Base-by-base conservation (phyloP, 1,140 invertebrate species). In the Ruditapes philippinarum region DNA sequence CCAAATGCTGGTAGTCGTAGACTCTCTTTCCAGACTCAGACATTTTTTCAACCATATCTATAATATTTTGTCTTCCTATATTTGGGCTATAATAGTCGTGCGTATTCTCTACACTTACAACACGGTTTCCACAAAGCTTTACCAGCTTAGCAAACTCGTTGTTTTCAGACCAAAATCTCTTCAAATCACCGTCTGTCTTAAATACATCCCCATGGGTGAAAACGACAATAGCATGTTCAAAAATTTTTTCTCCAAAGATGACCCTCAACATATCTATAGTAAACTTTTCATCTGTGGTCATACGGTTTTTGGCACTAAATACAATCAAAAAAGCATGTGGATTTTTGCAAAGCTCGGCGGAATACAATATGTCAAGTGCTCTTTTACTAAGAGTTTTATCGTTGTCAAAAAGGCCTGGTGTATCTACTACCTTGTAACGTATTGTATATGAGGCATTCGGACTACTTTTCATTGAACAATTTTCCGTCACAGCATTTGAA, bases 141-240 rank as follows among this genome's bases (percentile, higher is more conserved):
- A 38, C 33, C 12, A 80, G 51, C 5, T 80, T 33, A 0, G n/a
- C 33, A 22, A 80, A n/a, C 25, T 33, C 11, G 11, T 80, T 28
- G 28, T n/a, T 57, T 31, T 51, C 31, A 11, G 19, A 33, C 54
- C 49, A 80, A 36, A 54, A 80, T 9, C n/a, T 17, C 19, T 38
- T 22, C 17, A 80, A 31, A 38, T 82, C 73, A n/a, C 17, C 33
- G 22, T 74, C 83, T 22, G 78, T 22, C 31, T 79, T 0, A n/a
- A 90, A 62, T 3, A 82, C 78, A 42, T 82, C 80, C 33, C 70
- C 79, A 7, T 73, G 40, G 7, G 89, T 90, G 51, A 90, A 88
- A 36, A 90, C 73, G 19, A 90, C 73, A 19, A 88, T 65, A 4
- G 54, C 17, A 51, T 90, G 86, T 2, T 88, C 45, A 40, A 82